Base-by-base conservation (phyloP, 2,797 vertebrate genomes). In the Chaetophractus vellerosus region DNA sequence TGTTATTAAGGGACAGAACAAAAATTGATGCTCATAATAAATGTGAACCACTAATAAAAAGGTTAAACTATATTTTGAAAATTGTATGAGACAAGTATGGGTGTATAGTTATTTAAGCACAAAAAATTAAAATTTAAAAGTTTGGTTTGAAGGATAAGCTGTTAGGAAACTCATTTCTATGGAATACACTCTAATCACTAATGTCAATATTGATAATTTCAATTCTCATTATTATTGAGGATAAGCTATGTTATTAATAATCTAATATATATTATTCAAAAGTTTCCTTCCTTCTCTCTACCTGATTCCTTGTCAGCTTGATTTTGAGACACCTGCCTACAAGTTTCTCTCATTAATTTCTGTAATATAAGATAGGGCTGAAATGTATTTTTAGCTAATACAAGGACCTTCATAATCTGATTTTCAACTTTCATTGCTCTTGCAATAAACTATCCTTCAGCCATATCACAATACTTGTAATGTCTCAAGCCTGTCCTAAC, bases 201-300 rank as follows among this genome's bases (percentile, higher is more conserved):
- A 19, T 69, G 52, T 94, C 80, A 95, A 52, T 79, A 83, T 1
- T 4, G 3, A 38, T 75, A 89, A 82, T 90, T 75, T 79, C 10
- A 83, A 48, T 14, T 88, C 36, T 71, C 78, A 33, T 66, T 36
- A 88, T 5, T 59, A 88, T 4, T 91, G 71, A 89, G 59, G 33
- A 92, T 28, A 87, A 89, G 79, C n/a, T 66, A 81, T 23, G 38
- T 84, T 69, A 93, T 52, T 26, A 92, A 93, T 61, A 94, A 94
- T 68, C 31, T 14, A 91, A 69, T 55, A 64, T 26, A n/a, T 61
- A 87, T 79, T 68, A 89, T 41, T 64, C 38, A 82, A 91, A 87
- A 33, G 50, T 86, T 57, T 55, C 26, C 69, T 7, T 19, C 10
- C 48, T 41, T 50, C 33, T 83, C 33, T 66, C 33, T 26, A n/a